Conservation (phyloP, 2,797 vertebrate genomes). For the Gymnodraco acuticeps region DNA sequence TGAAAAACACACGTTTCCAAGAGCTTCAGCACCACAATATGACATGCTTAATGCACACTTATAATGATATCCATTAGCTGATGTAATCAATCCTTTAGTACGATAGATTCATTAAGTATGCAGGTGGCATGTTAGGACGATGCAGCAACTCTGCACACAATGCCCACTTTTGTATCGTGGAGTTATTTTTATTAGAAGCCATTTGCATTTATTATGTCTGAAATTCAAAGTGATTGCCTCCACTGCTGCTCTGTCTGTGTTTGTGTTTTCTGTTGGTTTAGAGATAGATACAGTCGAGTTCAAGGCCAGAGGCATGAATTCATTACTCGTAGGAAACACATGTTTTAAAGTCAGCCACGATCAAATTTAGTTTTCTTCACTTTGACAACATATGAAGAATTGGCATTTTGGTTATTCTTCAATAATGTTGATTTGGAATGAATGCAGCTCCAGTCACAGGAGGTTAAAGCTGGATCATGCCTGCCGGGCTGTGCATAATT, state of each 20-base stretch:
- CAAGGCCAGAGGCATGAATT: constrained; percentile 67
- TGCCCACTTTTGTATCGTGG: constrained; percentile 22
- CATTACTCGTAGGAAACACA: constrained; percentile 35
- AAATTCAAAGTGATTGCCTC: constrained; percentile 71
- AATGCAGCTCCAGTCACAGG: not conserved
- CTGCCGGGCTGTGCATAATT: constrained; percentile 34
- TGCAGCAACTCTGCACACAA: constrained; percentile 27
- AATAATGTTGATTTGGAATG: not conserved
- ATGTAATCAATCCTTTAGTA: constrained; percentile 14
- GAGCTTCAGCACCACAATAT: not conserved
- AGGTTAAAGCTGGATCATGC: constrained; percentile 45
- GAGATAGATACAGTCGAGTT: constrained; percentile 49
- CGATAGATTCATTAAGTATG: constrained; percentile 3
- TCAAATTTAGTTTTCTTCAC: not conserved
- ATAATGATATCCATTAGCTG: not conserved
- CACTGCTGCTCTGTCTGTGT: constrained; percentile 52
- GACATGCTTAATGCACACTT: constrained; percentile 6
- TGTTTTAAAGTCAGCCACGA: not conserved
- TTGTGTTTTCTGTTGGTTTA: constrained; percentile 52
- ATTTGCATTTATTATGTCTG: constrained; percentile 68
- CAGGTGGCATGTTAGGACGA: not conserved
- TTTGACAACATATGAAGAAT: not conserved
- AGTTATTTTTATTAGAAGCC: constrained; percentile 28
- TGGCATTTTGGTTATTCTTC: not conserved
- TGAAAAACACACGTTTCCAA: constrained; percentile 13